Conservation (phyloP, 2,888 invertebrate species). For the Eristalis tenax region DNA sequence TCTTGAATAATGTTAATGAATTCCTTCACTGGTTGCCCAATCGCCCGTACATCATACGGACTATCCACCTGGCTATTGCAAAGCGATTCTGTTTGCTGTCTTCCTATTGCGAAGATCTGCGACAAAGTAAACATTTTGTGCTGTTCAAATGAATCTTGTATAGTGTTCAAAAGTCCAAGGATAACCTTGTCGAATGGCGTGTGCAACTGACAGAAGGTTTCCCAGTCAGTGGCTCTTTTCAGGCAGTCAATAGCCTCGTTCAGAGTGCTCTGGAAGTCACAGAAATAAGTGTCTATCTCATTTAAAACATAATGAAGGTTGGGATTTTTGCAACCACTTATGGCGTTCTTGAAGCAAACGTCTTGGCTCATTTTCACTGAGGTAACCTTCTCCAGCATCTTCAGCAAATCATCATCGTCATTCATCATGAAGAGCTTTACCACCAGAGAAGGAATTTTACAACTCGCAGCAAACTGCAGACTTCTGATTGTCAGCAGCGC, state of each 20-base stretch:
- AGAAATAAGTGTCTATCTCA: conserved; percentile 40
- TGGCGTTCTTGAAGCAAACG: conserved; percentile 23
- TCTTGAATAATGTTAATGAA: conserved; percentile 38
- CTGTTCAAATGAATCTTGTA: conserved; percentile 38
- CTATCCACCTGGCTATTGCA: conserved; percentile 30
- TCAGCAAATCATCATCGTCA: conserved; percentile 52
- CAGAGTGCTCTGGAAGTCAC: conserved; percentile 26
- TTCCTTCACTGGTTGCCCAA: conserved; percentile 38
- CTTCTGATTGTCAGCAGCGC: conserved; percentile 35
- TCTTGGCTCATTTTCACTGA: conserved; percentile 11
- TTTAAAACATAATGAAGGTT: conserved; percentile 28
- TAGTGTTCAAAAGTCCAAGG: not conserved
- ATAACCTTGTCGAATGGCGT: conserved; percentile 28
- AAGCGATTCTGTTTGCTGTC: conserved; percentile 44
- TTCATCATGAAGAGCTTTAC: conserved; percentile 66
- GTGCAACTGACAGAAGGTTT: conserved; percentile 33
- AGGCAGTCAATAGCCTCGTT: conserved; percentile 4
- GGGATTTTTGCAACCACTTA: conserved; percentile 6
- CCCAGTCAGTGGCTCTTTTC: conserved; percentile 45
- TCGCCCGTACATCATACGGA: conserved; percentile 33
- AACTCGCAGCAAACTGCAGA: conserved; percentile 40
- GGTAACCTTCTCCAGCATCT: conserved; percentile 35
- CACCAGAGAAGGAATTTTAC: conserved; percentile 63
- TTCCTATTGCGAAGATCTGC: conserved; percentile 36
- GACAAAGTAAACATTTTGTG: conserved; percentile 37